These are phyloP conservation scores for Toxonevra muliebris DNA, from an alignment of 2,888 invertebrate species.

Conservation along the genomic window DNA sequence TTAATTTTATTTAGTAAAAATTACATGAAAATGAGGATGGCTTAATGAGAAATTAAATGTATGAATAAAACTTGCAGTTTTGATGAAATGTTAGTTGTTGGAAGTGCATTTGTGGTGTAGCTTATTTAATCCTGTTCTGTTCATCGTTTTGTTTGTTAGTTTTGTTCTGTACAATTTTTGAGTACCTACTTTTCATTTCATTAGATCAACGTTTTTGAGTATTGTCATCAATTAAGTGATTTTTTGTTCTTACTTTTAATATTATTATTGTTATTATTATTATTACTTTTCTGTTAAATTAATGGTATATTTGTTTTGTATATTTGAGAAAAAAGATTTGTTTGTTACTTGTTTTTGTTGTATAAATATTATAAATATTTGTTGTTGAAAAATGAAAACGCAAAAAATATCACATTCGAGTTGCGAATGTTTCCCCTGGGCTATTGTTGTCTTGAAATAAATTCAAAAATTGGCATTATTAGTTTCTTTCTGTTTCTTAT, in stretches of 20 bases:
- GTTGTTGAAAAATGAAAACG: constrained; percentile 41
- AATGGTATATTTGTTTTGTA: background rate
- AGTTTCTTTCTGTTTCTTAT: constrained; percentile 42
- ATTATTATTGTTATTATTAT: constrained; percentile 8
- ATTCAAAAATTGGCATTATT: constrained; percentile 53
- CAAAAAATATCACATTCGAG: constrained; percentile 64
- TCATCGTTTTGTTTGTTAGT: no score
- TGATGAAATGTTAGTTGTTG: no score
- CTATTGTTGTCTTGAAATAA: constrained; percentile 63
- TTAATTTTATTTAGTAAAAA: constrained; percentile 35
- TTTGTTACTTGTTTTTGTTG: constrained; percentile 36
- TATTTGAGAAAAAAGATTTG: background rate
- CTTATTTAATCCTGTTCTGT: no score
- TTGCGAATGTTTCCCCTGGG: constrained; percentile 64
- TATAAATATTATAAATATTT: constrained; percentile 49
- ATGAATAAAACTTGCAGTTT: no score
- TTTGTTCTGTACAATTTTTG: no score
- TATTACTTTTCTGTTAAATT: constrained; percentile 16
- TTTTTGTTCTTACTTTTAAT: constrained; percentile 1
- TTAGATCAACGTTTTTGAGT: background rate
- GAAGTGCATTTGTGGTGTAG: no score
- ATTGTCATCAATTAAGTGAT: constrained; percentile 20
- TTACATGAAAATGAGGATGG: constrained; percentile 38
- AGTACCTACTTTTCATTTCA: no score
- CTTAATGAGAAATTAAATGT: constrained; percentile 17